These are phyloP conservation scores for Albula goreensis DNA, from an alignment of 2,113 vertebrate genomes.

Conservation along the genomic window DNA sequence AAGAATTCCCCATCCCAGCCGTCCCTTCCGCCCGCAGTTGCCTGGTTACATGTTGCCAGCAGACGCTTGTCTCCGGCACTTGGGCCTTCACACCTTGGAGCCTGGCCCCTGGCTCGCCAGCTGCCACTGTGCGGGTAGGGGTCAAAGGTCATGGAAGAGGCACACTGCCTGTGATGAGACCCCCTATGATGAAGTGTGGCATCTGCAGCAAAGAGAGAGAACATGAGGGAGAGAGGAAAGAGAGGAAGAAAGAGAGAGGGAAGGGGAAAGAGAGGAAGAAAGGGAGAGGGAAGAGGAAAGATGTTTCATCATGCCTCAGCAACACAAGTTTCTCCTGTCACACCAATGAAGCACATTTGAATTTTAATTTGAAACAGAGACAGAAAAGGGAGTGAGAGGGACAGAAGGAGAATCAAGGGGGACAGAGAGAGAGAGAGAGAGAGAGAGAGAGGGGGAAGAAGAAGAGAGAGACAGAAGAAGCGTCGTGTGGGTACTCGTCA, in stretches of 20 bases:
- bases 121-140: neutral
- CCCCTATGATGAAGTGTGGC: conserved; percentile 10
- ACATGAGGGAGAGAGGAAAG: conserved; percentile 29
- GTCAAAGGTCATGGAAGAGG: conserved; percentile 2
- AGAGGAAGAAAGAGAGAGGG: conserved; percentile 4
- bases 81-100: neutral
- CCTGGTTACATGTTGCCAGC: no score
- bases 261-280: neutral
- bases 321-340: no score
- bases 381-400: conserved; percentile 7
- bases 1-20: no score
- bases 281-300: neutral
- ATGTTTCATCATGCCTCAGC: no score
- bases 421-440: neutral
- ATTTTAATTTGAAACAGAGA: neutral
- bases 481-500: neutral
- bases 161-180: neutral
- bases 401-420: neutral
- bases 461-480: no score
- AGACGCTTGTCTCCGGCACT: no score
- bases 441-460: no score
- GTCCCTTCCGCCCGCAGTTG: no score
- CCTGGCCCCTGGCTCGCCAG: neutral
- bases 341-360: no score
- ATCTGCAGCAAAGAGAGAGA: conserved; percentile 27